These are phyloP conservation scores for Poeciliopsis retropinna DNA, from an alignment of 2,113 vertebrate genomes.

Conservation along the genomic window DNA sequence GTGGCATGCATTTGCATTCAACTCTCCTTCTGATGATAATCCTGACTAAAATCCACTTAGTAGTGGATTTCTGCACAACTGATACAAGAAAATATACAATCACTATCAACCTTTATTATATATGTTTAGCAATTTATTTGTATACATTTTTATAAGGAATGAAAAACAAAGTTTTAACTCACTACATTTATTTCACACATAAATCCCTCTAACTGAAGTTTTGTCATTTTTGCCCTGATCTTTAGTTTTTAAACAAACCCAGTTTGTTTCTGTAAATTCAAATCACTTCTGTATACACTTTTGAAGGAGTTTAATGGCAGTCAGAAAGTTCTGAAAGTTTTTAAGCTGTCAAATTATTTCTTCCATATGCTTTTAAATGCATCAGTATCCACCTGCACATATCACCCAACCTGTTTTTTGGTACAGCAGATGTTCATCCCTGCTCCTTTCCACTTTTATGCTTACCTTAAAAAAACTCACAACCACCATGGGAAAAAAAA, in stretches of 20 bases:
- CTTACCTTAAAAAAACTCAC: background rate
- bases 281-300: no score
- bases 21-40: background rate
- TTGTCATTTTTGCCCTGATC: no score
- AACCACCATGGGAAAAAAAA: slow-evolving; percentile 49
- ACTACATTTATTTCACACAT: no score
- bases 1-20: background rate
- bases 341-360: background rate
- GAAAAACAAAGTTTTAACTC: no score
- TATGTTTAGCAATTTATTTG: no score
- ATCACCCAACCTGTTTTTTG: background rate
- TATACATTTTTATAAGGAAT: no score
- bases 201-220: no score
- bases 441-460: slow-evolving; percentile 4
- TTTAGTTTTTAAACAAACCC: no score
- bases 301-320: background rate
- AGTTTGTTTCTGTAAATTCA: no score
- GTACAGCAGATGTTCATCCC: background rate
- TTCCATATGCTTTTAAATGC: background rate
- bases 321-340: background rate
- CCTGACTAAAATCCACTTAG: background rate
- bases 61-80: no score
- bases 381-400: background rate
- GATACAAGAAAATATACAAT: no score
- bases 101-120: no score